Base-by-base conservation (phyloP, 2,113 vertebrate species). In the Micronycteris hirsuta region DNA sequence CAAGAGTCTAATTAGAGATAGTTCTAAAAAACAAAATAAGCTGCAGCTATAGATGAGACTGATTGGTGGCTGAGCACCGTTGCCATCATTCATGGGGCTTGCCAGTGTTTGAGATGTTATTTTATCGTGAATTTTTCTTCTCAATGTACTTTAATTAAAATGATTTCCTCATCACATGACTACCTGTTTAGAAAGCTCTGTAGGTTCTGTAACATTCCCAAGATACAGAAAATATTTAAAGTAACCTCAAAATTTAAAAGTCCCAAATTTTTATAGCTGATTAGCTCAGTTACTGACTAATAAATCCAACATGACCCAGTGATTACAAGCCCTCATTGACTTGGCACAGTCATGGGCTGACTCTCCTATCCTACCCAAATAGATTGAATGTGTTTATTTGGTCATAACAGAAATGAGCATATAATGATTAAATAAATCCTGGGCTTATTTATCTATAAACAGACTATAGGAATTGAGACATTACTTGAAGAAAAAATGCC, bases 21-120 rank as follows among this genome's bases (percentile, higher is more conserved):
- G 7, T 88, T 89, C 54, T 92, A 71, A 87, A 96, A 96, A 92
- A 83, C 68, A 83, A 83, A 95, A 92, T 43, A 49, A 90, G 20
- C 17, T 54, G 2, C 10, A 41, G 28, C 2, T 82, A 78, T 92
- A 85, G 31, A 84, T 13, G 76, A 56, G 54, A 78, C 4, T 92
- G 67, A 17, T 3, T n/a, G 7, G 31, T 61, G 11, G 4, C 36
- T 70, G 28, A 85, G 17, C 16, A 70, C 2, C 5, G 19, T 36
- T 49, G 22, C 9, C 45, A 22, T 81, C 54, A 91, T n/a, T 43
- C 6, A 24, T 52, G 19, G 41, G 49, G 16, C 2, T 49, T 63
- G 15, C 4, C 20, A 6, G 7, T 52, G 7, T 58, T 86, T 22
- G 45, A 61, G 33, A 88, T 56, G 7, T 77, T 85, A 41, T 38